Evolutionary conservation across 30 jellyfish, hydroid and myxozoan species (phyloP), one percentile per base, ranked within the genome.

Genomic region (Rhopilema esculentum): DNA sequence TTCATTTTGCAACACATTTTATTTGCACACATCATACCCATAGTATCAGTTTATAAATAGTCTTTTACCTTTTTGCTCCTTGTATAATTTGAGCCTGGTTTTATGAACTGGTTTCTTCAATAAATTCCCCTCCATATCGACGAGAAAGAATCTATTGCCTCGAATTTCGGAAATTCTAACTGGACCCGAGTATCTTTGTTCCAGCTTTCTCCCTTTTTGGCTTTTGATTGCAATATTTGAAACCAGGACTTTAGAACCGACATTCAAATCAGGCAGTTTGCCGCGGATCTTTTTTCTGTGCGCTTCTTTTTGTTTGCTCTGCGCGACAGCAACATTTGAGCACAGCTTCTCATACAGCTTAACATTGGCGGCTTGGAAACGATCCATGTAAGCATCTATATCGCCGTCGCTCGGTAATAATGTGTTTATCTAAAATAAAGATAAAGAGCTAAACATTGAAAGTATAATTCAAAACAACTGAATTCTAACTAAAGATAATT

Each of bases 141-240:
- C 51, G 23, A 69, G 30, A 69, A 21, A 69, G 79, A 69, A 69
- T 69, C 30, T 69, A 27, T 69, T 69, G 9, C 30, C 30, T 16
- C 22, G 48, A 29, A 69, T 69, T 16, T 28, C 30, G 52, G 51
- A 16, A 8, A 69, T 29, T 27, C 24, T 22, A 53, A 69, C 30
- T 24, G 79, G 79, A 16, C 79, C 79, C 49, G 22, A 17, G 79
- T 69, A 28, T 24, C 79, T 24, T 6, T 69, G 79, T 24, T 69
- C 79, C 49, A 69, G 79, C 50, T 69, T 69, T 69, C 30, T 69
- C 51, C 79, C 79, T 29, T 69, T 69, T 24, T 69, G 79, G 51
- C 52, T 27, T 27, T 69, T 69, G 6, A 69, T 1, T 24, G 51
- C 79, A 69, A 28, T 69, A 29, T 69, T 69, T 6, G 79, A 24